A percentile compares a stretch with the other conserved stretches of the same genome.
Conservation (phyloP, 2,797 vertebrate genomes). For the Lagodon rhomboides region DNA sequence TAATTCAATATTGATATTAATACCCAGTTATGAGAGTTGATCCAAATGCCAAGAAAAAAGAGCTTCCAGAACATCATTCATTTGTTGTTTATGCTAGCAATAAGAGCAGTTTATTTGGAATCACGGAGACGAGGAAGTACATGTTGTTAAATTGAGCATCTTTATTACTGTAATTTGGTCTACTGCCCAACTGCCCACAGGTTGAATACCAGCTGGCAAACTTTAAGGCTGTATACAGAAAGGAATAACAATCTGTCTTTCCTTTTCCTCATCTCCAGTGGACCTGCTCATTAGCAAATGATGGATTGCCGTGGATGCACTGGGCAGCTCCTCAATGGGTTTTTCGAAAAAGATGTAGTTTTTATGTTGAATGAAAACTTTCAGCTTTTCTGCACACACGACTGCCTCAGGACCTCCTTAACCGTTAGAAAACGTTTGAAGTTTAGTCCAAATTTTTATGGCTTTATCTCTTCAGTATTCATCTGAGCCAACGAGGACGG, state of each 20-base stretch:
- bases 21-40: not conserved
- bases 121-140: conserved; percentile 7
- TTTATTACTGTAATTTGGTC: conserved; percentile 51
- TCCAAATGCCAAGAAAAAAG: not conserved
- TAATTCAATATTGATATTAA: not conserved
- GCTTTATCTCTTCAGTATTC: not conserved
- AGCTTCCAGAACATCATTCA: not conserved
- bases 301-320: conserved; percentile 3
- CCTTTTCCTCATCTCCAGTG: not conserved
- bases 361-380: not conserved
- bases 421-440: not conserved
- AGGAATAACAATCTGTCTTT: conserved; percentile 29
- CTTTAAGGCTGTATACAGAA: conserved; percentile 5
- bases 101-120: not conserved
- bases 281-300: conserved; percentile 35
- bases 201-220: conserved; percentile 49
- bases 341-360: not conserved
- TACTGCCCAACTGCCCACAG: conserved; percentile 27
- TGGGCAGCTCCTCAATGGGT: not conserved
- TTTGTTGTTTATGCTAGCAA: conserved; percentile 14
- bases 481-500: not conserved
- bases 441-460: not conserved
- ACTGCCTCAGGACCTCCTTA: not conserved
- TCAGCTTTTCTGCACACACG: not conserved
- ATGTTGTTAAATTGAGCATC: conserved; percentile 33